Evolutionary conservation across 1,140 invertebrate species (phyloP).

Genomic region (Venustaconcha ellipsiformis): DNA sequence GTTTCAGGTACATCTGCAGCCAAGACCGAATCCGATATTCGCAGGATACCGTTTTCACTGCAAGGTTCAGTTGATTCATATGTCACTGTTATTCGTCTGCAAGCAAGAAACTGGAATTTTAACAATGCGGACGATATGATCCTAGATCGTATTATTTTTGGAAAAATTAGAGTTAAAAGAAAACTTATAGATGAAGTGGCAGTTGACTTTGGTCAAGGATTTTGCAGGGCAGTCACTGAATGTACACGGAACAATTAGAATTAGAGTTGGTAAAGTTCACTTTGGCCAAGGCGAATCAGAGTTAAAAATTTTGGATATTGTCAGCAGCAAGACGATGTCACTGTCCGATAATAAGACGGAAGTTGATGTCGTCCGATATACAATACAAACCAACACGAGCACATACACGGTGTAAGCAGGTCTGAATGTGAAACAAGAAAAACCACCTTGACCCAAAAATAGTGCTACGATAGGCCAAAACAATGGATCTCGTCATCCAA

Average conservation of each 20-base stretch:
- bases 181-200: constrained; percentile 35
- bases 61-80: constrained; percentile 1
- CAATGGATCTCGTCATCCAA: too few species aligned
- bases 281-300: constrained; percentile 30
- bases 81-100: constrained; percentile 15
- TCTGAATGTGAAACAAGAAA: too few species aligned
- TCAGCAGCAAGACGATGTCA: constrained; percentile 17
- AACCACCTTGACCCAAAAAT: too few species aligned
- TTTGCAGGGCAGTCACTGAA: too few species aligned
- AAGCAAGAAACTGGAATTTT: constrained; percentile 26
- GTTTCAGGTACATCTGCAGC: constrained; percentile 15
- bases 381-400: too few species aligned
- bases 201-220: neutral
- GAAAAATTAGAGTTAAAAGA: constrained; percentile 23
- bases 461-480: too few species aligned
- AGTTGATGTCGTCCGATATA: too few species aligned
- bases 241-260: too few species aligned
- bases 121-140: constrained; percentile 22
- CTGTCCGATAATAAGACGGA: too few species aligned
- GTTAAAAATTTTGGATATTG: constrained; percentile 23
- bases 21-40: constrained; percentile 28
- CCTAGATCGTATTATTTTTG: constrained; percentile 35
- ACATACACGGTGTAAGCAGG: too few species aligned
- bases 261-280: neutral
- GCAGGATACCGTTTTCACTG: constrained; percentile 15